Base-by-base conservation (phyloP, 2,888 invertebrate species). In the Chalcis sispes region DNA sequence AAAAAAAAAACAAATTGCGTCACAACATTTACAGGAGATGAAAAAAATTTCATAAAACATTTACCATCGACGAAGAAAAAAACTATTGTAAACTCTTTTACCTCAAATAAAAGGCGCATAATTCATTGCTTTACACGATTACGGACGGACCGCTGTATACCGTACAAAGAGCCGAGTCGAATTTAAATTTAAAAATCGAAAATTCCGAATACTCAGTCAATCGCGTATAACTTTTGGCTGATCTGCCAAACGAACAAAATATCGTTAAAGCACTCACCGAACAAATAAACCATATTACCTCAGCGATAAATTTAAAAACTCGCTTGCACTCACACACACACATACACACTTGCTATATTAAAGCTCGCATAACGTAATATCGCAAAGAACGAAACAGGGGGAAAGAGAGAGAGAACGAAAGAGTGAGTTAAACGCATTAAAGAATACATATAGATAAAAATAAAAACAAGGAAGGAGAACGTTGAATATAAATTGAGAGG, bases 401-500 rank as follows among this genome's bases (percentile, higher is more conserved):
- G 56, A 27, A 20, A 32, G 25, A 15, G 18, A 18, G 23, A 36
- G 23, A 40, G n/a, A 42, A 32, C 10, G 32, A 42, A 7, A 50
- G 52, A 65, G 23, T 65, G n/a, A n/a, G n/a, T n/a, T n/a, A 36
- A 36, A 36, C 36, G 36, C 36, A 36, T 36, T 10, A 10, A 4
- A 10, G 36, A 36, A 3, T n/a, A 27, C 27, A 52, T 20, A 70
- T 46, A 56, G 48, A 48, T 40, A 8, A 0, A 48, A 8, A 48
- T n/a, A 65, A 36, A 48, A 10, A 64, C 0, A 4, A n/a, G 25
- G 13, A 59, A 7, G 15, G 4, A 15, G 27, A 40, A 13, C 7
- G 36, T 27, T 56, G 61, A 69, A 62, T 69, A 74, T 69, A 74
- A 69, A 69, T 67, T 56, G 54, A 62, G 69, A 74, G 32, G 52